Percentiles rank a stretch among this genome's conserved stretches.
Evolutionary conservation across 1,140 invertebrate species (phyloP).

Genomic region (Bacillus rossius): DNA sequence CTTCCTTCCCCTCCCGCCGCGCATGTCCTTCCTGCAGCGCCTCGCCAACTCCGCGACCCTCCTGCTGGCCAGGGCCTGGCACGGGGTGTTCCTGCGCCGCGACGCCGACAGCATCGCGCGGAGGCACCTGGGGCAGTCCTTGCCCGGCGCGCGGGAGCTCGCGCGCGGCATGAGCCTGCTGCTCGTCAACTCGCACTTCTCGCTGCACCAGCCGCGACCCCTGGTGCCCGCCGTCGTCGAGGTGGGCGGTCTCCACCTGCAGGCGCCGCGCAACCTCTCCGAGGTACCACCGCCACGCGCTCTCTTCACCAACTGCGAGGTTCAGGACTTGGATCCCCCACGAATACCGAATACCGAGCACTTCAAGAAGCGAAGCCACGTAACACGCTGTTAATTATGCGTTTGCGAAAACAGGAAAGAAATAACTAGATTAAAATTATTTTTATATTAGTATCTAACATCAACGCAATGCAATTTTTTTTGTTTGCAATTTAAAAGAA

Average conservation of each 20-base stretch:
- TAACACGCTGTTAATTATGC: too few relatives aligned
- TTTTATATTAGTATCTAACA: too few relatives aligned
- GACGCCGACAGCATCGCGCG: slow-evolving; percentile 37
- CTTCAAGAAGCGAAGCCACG: too few relatives aligned
- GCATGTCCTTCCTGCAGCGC: slow-evolving; percentile 17
- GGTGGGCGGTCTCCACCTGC: slow-evolving; percentile 53
- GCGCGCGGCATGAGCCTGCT: slow-evolving; percentile 46
- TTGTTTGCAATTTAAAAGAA: too few relatives aligned
- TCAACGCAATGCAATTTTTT: too few relatives aligned
- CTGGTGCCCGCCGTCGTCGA: slow-evolving; percentile 46
- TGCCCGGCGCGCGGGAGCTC: slow-evolving; percentile 44
- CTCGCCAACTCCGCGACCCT: slow-evolving; percentile 12
- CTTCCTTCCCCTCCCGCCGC: not conserved
- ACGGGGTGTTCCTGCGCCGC: not conserved
- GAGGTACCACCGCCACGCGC: too few relatives aligned
- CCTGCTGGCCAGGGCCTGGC: not conserved
- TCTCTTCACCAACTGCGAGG: too few relatives aligned
- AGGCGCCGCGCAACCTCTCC: not conserved
- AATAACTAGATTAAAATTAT: too few relatives aligned
- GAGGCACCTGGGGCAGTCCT: slow-evolving; percentile 39
- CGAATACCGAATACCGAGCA: too few relatives aligned
- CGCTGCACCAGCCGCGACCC: slow-evolving; percentile 43
- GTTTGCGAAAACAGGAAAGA: too few relatives aligned
- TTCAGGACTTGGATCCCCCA: too few relatives aligned
- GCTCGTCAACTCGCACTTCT: slow-evolving; percentile 52